These are phyloP conservation scores for Chaenodraco wilsoni DNA, from an alignment of 2,797 vertebrate genomes.

Conservation along the genomic window DNA sequence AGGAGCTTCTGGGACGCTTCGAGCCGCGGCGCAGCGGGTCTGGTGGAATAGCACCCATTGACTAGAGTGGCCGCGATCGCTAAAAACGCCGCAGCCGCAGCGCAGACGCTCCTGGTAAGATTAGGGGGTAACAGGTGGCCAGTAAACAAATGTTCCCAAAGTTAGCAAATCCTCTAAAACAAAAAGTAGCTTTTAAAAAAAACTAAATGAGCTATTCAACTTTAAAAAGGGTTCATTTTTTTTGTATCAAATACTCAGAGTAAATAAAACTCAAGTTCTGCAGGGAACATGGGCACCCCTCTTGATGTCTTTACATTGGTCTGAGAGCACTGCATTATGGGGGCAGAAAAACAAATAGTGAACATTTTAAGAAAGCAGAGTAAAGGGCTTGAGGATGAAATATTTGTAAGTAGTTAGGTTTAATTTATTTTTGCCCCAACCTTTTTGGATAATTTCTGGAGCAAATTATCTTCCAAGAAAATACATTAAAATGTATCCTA, in stretches of 20 bases:
- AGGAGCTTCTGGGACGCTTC: too few species aligned
- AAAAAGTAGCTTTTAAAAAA: not conserved
- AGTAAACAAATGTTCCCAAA: slow-evolving; percentile 19
- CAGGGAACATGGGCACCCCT: not conserved
- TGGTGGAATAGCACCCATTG: too few species aligned
- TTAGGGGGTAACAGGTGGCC: not conserved
- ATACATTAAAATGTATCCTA: not conserved
- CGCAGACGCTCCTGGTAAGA: too few species aligned
- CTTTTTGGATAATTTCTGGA: not conserved
- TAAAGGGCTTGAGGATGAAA: not conserved
- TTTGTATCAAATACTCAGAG: not conserved
- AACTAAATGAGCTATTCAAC: not conserved
- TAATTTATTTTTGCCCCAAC: not conserved
- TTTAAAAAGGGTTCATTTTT: not conserved
- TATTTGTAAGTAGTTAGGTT: not conserved
- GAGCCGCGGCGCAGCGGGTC: too few species aligned
- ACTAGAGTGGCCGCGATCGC: too few species aligned
- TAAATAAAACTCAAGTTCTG: not conserved
- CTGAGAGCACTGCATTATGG: not conserved
- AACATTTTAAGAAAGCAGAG: not conserved
- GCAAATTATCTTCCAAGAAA: not conserved
- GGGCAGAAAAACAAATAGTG: not conserved
- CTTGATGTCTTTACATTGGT: not conserved
- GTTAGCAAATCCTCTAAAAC: not conserved
- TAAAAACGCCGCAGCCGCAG: too few species aligned